Percentiles rank a stretch among this genome's conserved stretches.
Conservation (phyloP, 2,888 invertebrate species). For the Amiota minor region DNA sequence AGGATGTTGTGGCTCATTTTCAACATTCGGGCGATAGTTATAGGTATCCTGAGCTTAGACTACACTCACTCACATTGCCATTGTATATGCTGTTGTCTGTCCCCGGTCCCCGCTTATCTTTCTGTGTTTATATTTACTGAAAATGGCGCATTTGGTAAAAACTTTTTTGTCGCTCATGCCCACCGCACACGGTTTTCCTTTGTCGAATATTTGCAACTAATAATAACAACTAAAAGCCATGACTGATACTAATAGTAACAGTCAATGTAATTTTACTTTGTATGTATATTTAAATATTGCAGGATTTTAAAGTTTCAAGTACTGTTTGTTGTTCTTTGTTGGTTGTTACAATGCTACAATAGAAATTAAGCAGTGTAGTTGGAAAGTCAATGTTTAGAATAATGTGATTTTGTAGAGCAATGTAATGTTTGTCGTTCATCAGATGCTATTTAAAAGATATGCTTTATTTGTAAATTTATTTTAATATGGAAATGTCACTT, state of each 20-base stretch:
- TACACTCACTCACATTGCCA: background rate
- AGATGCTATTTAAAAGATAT: too few species aligned
- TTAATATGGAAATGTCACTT: background rate
- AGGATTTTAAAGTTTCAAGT: background rate
- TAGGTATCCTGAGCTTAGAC: too few species aligned
- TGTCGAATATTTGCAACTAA: constrained; percentile 9
- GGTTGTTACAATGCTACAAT: too few species aligned
- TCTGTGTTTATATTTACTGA: background rate
- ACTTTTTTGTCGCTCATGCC: background rate
- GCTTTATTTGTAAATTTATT: background rate
- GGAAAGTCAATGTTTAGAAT: background rate
- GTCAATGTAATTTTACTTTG: constrained; percentile 16
- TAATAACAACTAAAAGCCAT: background rate
- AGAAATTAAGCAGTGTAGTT: background rate
- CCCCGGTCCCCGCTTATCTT: background rate
- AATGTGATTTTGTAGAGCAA: background rate
- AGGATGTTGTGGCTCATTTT: constrained; percentile 38
- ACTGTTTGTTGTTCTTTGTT: background rate
- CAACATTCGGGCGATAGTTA: background rate
- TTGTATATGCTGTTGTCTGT: background rate
- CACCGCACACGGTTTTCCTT: background rate
- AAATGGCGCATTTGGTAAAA: background rate
- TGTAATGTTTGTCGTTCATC: too few species aligned
- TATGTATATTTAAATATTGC: constrained; percentile 1
- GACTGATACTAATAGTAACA: constrained; percentile 14